Evolutionary conservation across 92 coral and sea anemone genomes (phyloP), one percentile per base, ranked within the genome.

Genomic region (Parazoanthus swiftii): DNA sequence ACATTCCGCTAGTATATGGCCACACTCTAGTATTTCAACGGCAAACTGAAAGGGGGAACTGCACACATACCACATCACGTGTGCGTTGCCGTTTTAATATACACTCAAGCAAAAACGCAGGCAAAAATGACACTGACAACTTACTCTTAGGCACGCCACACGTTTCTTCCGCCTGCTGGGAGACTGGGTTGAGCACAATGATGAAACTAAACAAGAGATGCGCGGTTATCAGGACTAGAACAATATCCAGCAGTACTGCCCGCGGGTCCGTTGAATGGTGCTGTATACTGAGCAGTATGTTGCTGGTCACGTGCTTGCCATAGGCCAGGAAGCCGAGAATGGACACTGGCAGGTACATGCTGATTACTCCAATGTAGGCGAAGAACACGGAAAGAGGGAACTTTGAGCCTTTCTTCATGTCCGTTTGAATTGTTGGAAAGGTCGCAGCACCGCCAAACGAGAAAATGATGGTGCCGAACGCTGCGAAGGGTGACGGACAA

Each of bases 401-500:
- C 67, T 81, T 81, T 48, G 94, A 90, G 59, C 94, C 90, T 39
- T 87, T 87, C 88, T 79, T 96, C 98, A 96, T 96, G 88, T 96
- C 98, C 65, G 98, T 95, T 81, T 96, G 98, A 66, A 96, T 94
- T 48, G 98, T 96, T 6, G 98, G 98, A 73, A 96, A 96, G 42
- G 98, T 95, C 10, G 98, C 93, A 0, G 96, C 95, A 3, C 98
- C 98, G 39, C 98, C 98, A 86, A 96, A 96, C 16, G 98, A 93
- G 76, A 96, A 96, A 80, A 94, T 89, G 35, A 96, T 96, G 7
- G 98, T 93, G 1, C 98, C 98, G 85, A 96, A 96, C 6, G 98
- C 98, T 95, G 77, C 25, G 39, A 68, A 43, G 81, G 59, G 23
- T 38, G 14, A 21, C 4, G 26, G 72, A 51, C 71, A 76, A 79